Evolutionary conservation across 2,888 invertebrate genomes (phyloP).

Genomic region (Hemicrepidius hirtus): DNA sequence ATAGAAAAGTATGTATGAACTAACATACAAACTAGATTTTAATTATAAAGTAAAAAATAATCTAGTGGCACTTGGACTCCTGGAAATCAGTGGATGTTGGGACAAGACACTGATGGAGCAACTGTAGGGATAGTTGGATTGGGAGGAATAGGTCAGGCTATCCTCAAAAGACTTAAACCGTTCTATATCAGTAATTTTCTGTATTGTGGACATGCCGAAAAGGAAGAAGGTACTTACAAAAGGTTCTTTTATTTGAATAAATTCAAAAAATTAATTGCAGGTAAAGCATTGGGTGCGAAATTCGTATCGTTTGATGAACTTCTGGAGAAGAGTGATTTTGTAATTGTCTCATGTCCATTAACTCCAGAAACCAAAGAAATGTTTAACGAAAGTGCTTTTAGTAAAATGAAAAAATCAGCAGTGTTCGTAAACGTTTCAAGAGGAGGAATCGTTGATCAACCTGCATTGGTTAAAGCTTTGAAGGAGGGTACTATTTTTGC

Average conservation of each 20-base stretch:
- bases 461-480: constrained; percentile 86
- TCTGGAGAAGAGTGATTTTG: constrained; percentile 82
- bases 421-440: constrained; percentile 86
- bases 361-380: constrained; percentile 81
- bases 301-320: constrained; percentile 79
- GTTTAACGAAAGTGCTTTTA: constrained; percentile 81
- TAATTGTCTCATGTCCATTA: constrained; percentile 82
- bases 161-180: constrained; percentile 82
- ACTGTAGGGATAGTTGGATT: constrained; percentile 91
- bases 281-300: constrained; percentile 61
- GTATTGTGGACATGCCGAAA: constrained; percentile 83
- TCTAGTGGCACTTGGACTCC: constrained; percentile 62
- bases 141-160: constrained; percentile 85
- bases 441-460: constrained; percentile 87
- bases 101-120: constrained; percentile 84
- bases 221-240: constrained; percentile 75
- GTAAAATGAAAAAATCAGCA: constrained; percentile 84
- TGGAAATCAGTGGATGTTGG: constrained; percentile 85
- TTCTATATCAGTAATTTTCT: constrained; percentile 84
- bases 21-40: background rate
- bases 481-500: constrained; percentile 84
- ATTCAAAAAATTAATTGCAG: constrained; percentile 61
- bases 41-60: background rate
- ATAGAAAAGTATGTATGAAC: constrained; percentile 75
- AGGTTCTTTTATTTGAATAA: too few species aligned